These are phyloP conservation scores for Watsonalla binaria DNA, from an alignment of 2,888 invertebrate genomes.

Conservation along the genomic window DNA sequence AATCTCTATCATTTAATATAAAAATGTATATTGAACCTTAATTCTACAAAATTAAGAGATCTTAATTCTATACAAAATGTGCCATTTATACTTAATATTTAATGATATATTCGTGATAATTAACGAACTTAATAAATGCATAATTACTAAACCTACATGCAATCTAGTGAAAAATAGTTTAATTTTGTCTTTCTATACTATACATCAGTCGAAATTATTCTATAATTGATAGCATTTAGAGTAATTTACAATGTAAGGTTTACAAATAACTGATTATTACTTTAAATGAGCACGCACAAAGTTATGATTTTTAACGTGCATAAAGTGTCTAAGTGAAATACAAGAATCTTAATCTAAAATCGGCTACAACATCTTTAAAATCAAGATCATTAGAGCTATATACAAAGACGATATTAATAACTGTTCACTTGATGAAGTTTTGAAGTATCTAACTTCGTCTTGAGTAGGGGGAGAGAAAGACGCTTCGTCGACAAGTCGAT, in stretches of 20 bases:
- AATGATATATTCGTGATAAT: too few relatives aligned
- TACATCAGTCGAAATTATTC: neutral
- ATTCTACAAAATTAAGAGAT: too few relatives aligned
- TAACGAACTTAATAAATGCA: neutral
- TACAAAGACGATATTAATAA: conserved; percentile 21
- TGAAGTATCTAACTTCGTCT: conserved; percentile 69
- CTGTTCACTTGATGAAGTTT: conserved; percentile 45
- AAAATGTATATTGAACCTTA: too few relatives aligned
- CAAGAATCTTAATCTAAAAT: conserved; percentile 13
- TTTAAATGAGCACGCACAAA: neutral
- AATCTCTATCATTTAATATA: too few relatives aligned
- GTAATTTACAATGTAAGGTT: neutral
- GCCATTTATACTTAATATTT: too few relatives aligned
- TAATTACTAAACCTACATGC: neutral
- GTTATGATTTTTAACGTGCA: too few relatives aligned
- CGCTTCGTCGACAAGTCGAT: conserved; percentile 53
- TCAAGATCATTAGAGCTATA: conserved; percentile 24
- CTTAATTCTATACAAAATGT: too few relatives aligned
- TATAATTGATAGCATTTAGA: neutral
- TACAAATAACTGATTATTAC: neutral
- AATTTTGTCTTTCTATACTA: conserved; percentile 12
- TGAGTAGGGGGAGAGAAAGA: conserved; percentile 66
- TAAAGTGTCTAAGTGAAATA: conserved; percentile 4
- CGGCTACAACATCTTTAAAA: conserved; percentile 41
- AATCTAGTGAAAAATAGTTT: neutral